A percentile compares a stretch with the other conserved stretches of the same genome.
phyloP scores from a whole-genome alignment of 2,797 vertebrate species.

The Eulemur albifrons region DNA sequence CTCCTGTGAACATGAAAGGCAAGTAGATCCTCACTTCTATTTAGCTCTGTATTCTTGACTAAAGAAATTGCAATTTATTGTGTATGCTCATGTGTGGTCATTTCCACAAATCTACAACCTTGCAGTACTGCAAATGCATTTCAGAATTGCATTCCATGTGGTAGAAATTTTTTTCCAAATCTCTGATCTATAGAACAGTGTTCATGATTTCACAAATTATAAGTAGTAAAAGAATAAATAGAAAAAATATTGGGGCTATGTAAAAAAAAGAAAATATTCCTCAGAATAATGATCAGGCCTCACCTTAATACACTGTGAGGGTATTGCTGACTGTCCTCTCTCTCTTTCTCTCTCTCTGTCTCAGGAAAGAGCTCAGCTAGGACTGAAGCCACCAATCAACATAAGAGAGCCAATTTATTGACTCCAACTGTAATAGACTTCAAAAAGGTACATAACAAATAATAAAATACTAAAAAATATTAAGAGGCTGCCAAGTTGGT shows the following conservation, averaged over 20 bases:
- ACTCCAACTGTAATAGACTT: slow-evolving; percentile 34
- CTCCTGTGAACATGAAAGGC: background rate
- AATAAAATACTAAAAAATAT: slow-evolving; percentile 41
- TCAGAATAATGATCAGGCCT: background rate
- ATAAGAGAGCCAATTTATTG: background rate
- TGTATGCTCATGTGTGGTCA: background rate
- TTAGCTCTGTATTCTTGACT: background rate
- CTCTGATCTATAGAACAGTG: background rate
- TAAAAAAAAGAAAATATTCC: background rate
- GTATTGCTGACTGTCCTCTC: background rate
- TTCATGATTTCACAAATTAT: background rate
- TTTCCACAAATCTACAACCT: background rate
- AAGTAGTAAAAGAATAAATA: background rate
- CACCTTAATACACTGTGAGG: background rate
- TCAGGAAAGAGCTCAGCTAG: background rate
- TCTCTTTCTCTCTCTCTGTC: background rate
- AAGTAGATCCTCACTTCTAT: background rate
- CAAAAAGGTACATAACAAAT: slow-evolving; percentile 30
- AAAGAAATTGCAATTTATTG: background rate
- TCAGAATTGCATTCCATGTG: background rate
- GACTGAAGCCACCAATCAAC: background rate
- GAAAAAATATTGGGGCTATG: background rate
- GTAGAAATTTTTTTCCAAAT: background rate
- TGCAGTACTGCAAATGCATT: background rate
- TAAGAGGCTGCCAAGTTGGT: background rate